Base-by-base conservation (phyloP, 2,797 vertebrate species). In the Emydoidea blandingii region DNA sequence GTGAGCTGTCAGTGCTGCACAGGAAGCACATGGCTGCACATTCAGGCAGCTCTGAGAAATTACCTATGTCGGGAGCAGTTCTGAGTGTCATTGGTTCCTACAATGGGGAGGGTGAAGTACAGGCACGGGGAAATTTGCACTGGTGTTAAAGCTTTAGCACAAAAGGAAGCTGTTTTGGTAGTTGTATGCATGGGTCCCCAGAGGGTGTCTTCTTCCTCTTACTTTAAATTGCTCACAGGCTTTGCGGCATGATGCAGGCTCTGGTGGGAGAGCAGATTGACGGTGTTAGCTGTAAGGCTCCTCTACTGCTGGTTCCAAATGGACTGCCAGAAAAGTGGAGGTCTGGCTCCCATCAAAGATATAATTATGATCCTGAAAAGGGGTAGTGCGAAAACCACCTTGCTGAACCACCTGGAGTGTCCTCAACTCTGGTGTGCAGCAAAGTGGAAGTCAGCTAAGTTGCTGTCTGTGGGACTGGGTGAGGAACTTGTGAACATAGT, bases 321-420 rank as follows among this genome's bases (percentile, higher is more conserved):
- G 23, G 2, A 1, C 50, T 52, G 52, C 44, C 1, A 1, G 25
- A 21, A 0, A 2, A 5, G 8, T 34, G 50, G 74, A 4, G 37
- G 74, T 21, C 14, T 0, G 6, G 5, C 72, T 44, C 72, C 44
- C 11, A 44, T 74, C 27, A 54, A 53, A 31, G 8, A 4, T 10
- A 4, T 21, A 29, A 31, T 7, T 57, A 31, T 44, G 41, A 47
- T 50, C 47, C 16, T 4, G 15, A 0, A 0, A 9, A 34, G 72
- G n/a, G 31, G 1, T 3, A 1, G 44, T 19, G 27, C 9, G 6
- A 8, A 34, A 31, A 2, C 5, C 0, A 3, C 0, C 0, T 4
- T 44, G 44, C 6, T 12, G 44, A 5, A 59, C 25, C 23, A 12
- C 12, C 0, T 0, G 5, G 6, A 2, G 19, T 47, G 16, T 74